phyloP scores from a whole-genome alignment of 2,888 invertebrate species.

The Ectemnius lituratus region DNA sequence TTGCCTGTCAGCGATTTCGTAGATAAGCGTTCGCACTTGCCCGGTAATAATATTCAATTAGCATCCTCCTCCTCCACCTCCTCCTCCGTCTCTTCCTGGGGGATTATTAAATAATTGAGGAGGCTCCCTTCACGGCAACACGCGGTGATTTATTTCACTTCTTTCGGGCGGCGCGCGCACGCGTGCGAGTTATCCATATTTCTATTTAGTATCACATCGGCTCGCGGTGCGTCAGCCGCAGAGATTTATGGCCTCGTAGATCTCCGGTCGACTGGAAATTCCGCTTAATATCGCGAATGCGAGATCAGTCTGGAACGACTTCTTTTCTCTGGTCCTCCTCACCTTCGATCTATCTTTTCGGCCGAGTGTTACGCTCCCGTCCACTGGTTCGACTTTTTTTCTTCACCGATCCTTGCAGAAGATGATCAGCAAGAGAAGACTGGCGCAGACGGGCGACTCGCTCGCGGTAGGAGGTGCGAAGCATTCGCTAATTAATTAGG shows the following conservation, averaged over 20 bases:
- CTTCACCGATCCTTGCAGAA: not conserved
- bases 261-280: conserved; percentile 57
- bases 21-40: not conserved
- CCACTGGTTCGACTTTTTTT: not conserved
- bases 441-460: not conserved
- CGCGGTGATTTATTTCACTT: conserved; percentile 44
- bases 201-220: conserved; percentile 47
- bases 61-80: conserved; percentile 8
- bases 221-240: conserved; percentile 29
- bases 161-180: conserved; percentile 29
- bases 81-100: conserved; percentile 31
- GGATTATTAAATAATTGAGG: conserved; percentile 52
- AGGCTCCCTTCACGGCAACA: conserved; percentile 14
- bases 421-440: not conserved
- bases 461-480: conserved; percentile 14
- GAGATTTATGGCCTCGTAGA: conserved; percentile 68
- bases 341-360: conserved; percentile 3
- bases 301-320: not conserved
- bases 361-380: not conserved
- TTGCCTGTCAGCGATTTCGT: no score
- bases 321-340: conserved; percentile 13
- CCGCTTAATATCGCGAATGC: conserved; percentile 37
- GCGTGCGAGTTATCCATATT: conserved; percentile 46
- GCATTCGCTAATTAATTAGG: conserved; percentile 52
- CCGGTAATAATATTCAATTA: conserved; percentile 34